Evolutionary conservation across 2,888 invertebrate species (phyloP), one percentile per base, ranked within the genome.

Genomic region (Eupsilia transversa): DNA sequence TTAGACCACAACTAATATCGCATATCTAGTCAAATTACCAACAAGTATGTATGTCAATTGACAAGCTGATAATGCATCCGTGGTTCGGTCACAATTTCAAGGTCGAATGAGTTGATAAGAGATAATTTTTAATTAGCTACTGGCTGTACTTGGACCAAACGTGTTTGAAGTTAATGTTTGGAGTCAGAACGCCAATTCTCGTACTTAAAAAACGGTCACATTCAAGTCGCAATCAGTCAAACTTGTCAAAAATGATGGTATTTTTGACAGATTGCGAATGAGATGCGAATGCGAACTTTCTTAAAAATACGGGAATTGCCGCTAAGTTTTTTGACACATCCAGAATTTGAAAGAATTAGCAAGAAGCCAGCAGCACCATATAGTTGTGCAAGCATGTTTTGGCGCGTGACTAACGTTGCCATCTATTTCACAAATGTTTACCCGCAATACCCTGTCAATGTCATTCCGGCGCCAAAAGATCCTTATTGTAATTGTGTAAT

Each of bases 71-170:
- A 84, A 84, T 85, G 60, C 60, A 76, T 71, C 41, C 68, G 83
- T n/a, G 69, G 69, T 65, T 83, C 43, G 66, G 61, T 46, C 63
- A 64, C 72, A 75, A 60, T 73, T 70, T 60, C 86, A 86, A 83
- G 86, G 86, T 77, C 71, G 72, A 56, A 73, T 54, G 43, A 59
- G 72, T 79, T 80, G 82, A 86, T 86, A 84, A 84, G 60, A 84
- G 72, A 78, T 86, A 75, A 72, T 52, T 52, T 52, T 52, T 63
- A 46, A 79, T 72, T 72, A 80, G 61, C 71, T 57, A 30, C 20
- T 41, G 54, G 23, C 27, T 69, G 41, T 63, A 77, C 41, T 59
- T 49, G 56, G 64, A 35, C 23, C 35, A 57, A 72, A 49, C 41
- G 12, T 73, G 52, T 27, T 56, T 30, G 30, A 56, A 17, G 17